Conservation (phyloP, 2,113 vertebrate species). For the human region DNA sequence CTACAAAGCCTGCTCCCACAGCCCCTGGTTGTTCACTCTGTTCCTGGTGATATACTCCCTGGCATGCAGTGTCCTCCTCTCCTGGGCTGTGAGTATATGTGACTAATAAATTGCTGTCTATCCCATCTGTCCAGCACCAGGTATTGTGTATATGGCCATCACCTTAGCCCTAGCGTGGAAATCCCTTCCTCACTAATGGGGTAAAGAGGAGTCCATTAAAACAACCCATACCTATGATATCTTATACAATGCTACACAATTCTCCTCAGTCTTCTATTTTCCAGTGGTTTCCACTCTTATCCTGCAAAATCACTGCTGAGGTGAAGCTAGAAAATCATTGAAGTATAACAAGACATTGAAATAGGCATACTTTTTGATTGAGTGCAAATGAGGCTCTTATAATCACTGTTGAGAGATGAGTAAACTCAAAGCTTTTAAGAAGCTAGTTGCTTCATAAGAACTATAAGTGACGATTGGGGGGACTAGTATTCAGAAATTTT, state of each 20-base stretch:
- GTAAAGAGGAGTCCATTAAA: neutral
- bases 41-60: neutral
- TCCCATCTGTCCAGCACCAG: neutral
- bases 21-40: neutral
- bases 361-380: slow-evolving; percentile 7
- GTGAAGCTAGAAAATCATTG: neutral
- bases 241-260: neutral
- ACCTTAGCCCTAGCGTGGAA: neutral
- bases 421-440: neutral
- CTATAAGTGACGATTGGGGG: neutral
- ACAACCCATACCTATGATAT: neutral
- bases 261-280: neutral
- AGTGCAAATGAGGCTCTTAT: neutral
- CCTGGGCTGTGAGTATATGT: neutral
- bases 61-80: neutral
- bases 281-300: neutral
- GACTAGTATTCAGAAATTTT: neutral
- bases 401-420: neutral
- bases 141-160: neutral
- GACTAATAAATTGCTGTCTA: neutral
- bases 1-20: neutral
- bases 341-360: slow-evolving; percentile 16
- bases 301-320: neutral
- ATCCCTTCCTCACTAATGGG: neutral
- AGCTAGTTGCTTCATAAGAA: neutral